phyloP scores from a whole-genome alignment of 2,797 vertebrate genomes.

The Catharus ustulatus region DNA sequence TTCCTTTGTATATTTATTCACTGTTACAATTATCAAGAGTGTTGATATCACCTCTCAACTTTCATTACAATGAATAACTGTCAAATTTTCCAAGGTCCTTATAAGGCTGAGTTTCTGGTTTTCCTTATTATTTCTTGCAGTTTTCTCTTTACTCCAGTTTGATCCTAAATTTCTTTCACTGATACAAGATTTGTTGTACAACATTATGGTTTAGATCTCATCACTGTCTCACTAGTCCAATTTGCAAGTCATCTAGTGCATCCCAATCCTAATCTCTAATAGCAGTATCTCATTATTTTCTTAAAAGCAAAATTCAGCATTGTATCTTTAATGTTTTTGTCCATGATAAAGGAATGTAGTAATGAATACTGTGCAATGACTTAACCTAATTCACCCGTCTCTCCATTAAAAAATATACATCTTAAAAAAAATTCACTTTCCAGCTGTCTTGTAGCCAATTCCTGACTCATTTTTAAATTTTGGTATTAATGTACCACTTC shows the following conservation, averaged over 20 bases:
- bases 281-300: not conserved
- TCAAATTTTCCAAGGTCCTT: not conserved
- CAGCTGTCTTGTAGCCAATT: not conserved
- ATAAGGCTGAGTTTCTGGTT: not conserved
- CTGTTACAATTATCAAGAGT: not conserved
- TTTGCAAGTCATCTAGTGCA: not conserved
- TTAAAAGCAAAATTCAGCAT: not conserved
- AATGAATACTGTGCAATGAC: not conserved
- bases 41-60: not conserved
- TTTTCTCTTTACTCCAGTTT: not conserved
- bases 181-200: not conserved
- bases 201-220: not conserved
- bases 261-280: not conserved
- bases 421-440: not conserved
- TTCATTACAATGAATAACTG: not conserved
- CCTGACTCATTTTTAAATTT: not conserved
- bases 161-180: not conserved
- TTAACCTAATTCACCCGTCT: not conserved
- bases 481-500: not conserved
- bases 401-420: not conserved
- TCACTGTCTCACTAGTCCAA: not conserved
- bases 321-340: not conserved
- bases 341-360: not conserved
- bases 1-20: not conserved
- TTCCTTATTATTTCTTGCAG: not conserved